A percentile compares a stretch with the other conserved stretches of the same genome.
Conservation (phyloP, 2,113 vertebrate species). For the Bubo bubo region DNA sequence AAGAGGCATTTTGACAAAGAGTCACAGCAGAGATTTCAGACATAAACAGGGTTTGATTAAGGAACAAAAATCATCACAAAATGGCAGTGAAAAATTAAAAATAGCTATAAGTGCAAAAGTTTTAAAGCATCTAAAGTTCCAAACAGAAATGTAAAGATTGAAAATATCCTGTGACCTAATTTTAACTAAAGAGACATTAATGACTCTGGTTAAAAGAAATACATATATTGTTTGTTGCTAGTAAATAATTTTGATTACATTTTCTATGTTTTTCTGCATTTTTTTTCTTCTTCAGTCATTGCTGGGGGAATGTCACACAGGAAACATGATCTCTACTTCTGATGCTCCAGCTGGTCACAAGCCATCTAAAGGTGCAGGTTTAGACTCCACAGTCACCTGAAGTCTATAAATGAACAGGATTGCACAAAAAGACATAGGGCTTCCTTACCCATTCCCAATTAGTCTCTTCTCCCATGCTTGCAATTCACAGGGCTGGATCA, state of each 20-base stretch:
- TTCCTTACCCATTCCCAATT: neutral
- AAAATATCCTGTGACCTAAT: neutral
- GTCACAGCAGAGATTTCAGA: neutral
- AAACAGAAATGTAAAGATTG: neutral
- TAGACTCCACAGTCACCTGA: neutral
- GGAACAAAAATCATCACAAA: neutral
- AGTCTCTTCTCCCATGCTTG: fast-evolving
- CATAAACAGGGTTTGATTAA: neutral
- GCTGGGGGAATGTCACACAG: neutral
- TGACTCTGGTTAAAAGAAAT: neutral
- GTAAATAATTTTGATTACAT: neutral
- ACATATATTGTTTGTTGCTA: neutral
- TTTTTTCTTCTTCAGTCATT: neutral
- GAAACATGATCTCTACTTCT: neutral
- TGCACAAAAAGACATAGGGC: neutral
- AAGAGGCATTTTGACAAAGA: neutral
- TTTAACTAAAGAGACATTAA: neutral
- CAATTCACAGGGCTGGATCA: neutral
- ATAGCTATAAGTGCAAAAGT: neutral
- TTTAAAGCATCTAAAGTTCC: neutral
- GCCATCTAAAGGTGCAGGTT: neutral
- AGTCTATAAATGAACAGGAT: neutral
- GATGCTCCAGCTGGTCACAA: neutral
- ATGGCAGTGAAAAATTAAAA: neutral
- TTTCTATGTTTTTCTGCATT: neutral